These are phyloP conservation scores for Acromyrmex heyeri DNA, from an alignment of 1,140 invertebrate genomes.

Conservation along the genomic window DNA sequence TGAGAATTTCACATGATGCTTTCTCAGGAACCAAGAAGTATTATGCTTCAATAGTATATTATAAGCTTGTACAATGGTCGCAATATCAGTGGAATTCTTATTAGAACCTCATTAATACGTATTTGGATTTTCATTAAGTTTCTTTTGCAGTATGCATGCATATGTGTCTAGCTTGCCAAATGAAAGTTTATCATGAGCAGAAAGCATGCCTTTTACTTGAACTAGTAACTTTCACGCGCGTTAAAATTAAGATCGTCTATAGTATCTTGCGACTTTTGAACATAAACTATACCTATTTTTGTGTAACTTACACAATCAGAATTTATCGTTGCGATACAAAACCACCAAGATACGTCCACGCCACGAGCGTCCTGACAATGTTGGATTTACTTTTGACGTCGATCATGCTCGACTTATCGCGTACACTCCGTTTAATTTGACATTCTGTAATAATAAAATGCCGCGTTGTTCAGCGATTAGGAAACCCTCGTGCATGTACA, in stretches of 20 bases:
- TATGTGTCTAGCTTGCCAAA: conserved; percentile 23
- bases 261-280: background rate
- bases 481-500: background rate
- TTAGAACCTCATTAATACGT: background rate
- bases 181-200: conserved; percentile 48
- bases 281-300: background rate
- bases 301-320: background rate
- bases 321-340: background rate
- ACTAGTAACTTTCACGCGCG: conserved; percentile 34
- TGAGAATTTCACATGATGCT: background rate
- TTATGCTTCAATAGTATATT: background rate
- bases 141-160: background rate
- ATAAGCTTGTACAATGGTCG: background rate
- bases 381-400: background rate
- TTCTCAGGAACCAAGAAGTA: background rate
- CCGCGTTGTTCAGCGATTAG: background rate
- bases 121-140: conserved; percentile 8
- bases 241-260: conserved; percentile 8
- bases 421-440: conserved; percentile 2
- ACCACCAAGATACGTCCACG: background rate
- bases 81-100: background rate
- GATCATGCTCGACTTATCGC: conserved; percentile 5
- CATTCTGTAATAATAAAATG: conserved; percentile 6
- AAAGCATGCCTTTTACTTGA: conserved; percentile 44
- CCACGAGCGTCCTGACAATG: background rate